Conservation (phyloP, 2,797 vertebrate species). For the Acanthis flammea region DNA sequence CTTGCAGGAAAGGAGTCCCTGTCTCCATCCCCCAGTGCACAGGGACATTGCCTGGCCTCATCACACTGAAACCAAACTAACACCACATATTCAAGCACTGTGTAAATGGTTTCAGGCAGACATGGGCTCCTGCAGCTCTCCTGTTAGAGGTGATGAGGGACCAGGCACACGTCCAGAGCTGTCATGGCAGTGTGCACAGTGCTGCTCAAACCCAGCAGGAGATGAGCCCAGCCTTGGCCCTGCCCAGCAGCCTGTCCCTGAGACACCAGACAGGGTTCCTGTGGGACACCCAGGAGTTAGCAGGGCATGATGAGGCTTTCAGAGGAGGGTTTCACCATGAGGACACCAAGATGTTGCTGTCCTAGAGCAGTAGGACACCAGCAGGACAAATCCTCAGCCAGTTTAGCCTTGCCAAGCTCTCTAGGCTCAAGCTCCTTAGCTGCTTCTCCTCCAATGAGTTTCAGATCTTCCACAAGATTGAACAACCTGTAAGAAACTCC, state of each 20-base stretch:
- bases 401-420: background rate
- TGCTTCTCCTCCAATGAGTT: background rate
- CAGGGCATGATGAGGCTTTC: background rate
- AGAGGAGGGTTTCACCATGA: too few species aligned
- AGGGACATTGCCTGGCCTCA: background rate
- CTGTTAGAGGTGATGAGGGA: background rate
- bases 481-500: background rate
- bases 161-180: fast-evolving
- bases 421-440: background rate
- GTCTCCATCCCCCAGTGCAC: background rate
- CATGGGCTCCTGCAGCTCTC: background rate
- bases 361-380: background rate
- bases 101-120: background rate
- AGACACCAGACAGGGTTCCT: background rate
- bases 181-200: background rate
- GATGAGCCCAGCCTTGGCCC: fast-evolving
- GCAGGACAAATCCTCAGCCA: background rate
- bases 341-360: too few species aligned
- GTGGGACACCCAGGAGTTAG: background rate
- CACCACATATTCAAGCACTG: fast-evolving
- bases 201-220: background rate
- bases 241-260: background rate
- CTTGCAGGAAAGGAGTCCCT: background rate
- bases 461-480: background rate
- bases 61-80: background rate